Percentiles rank a stretch among this genome's conserved stretches.
These are phyloP conservation scores for Chloroclysta siterata DNA, from an alignment of 2,888 invertebrate species.

Conservation along the genomic window DNA sequence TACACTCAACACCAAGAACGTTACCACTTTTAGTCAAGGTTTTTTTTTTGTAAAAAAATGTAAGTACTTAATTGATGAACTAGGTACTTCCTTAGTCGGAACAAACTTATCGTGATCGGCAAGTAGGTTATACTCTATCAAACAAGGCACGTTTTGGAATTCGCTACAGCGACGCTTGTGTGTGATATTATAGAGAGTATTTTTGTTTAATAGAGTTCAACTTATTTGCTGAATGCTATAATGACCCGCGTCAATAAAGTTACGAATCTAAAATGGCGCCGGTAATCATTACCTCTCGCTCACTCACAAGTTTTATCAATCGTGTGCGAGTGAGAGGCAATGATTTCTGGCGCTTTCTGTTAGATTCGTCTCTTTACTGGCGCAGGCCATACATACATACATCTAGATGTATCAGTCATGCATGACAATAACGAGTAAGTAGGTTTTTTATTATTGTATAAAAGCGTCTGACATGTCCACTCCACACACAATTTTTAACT, in stretches of 20 bases:
- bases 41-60: neutral
- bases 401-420: neutral
- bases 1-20: neutral
- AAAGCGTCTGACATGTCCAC: conserved; percentile 26
- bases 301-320: too few species aligned
- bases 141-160: too few species aligned
- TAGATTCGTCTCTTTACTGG: too few species aligned
- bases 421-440: neutral
- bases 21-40: conserved; percentile 3
- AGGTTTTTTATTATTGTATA: neutral
- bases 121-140: neutral
- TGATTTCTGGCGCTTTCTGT: too few species aligned
- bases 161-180: too few species aligned
- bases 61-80: neutral
- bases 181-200: too few species aligned
- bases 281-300: too few species aligned
- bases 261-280: too few species aligned
- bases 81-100: neutral
- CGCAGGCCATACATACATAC: neutral
- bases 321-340: too few species aligned
- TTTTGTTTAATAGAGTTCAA: neutral
- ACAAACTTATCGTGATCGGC: neutral
- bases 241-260: too few species aligned
- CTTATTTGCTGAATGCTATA: neutral
- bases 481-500: conserved; percentile 50